Evolutionary conservation across 2,797 vertebrate genomes (phyloP), one percentile per base, ranked within the genome.

Genomic region (Anabas testudineus): DNA sequence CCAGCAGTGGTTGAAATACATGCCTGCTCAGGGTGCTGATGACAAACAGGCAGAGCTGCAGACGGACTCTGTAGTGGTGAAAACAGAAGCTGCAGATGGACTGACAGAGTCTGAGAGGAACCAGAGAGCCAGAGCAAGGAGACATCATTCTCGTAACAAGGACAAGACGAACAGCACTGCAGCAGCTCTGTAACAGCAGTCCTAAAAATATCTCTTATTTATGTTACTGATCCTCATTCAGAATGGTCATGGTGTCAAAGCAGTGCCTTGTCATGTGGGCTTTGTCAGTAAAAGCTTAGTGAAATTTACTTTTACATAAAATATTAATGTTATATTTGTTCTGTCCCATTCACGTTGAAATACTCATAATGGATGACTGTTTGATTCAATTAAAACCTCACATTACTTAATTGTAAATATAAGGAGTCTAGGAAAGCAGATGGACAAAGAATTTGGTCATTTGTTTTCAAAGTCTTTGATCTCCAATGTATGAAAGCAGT

Each of bases 1-100:
- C 79, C 92, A 95, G 80, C 74, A 93, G 32, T 99, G 98, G 98
- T 84, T 99, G 48, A 94, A 90, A 70, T 67, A 80, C n/a, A 95
- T 96, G 96, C 93, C 94, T 2, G 97, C 90, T 58, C 93, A 96
- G 75, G 94, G 41, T 8, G 14, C 45, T 1, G 83, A 86, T 43
- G 79, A 78, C 0, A 51, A 75, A 45, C 62, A 75, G 68, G 39
- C 30, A 4, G 42, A 36, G 9, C 65, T 49, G 53, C 54, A 74
- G 66, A 7, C n/a, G 3, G 67, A 51, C 0, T 3, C 48, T 18
- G 59, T 45, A 5, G 41, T 5, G 39, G 24, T 21, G 49, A 61
- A 56, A 22, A 22, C 49, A 18, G 79, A 67, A n/a, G 66, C 45
- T 32, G 34, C 39, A 59, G 82, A 83, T 19, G 78, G 66, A 48